phyloP scores from a whole-genome alignment of 2,113 vertebrate genomes.

The Taurulus bubalis region DNA sequence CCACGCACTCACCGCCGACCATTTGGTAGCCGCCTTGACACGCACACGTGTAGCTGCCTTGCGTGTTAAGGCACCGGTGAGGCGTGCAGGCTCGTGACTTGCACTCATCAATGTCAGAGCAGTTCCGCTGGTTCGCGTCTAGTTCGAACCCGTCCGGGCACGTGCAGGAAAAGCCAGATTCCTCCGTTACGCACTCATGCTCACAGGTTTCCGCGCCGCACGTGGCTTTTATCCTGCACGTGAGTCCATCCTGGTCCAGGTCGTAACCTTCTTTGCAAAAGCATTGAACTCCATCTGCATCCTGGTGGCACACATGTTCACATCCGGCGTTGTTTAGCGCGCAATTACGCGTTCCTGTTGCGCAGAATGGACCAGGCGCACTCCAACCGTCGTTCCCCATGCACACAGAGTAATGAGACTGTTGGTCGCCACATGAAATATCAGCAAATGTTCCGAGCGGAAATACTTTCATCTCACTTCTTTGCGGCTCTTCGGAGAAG shows the following conservation, averaged over 20 bases:
- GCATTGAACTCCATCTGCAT: conserved; percentile 49
- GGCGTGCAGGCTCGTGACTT: conserved; percentile 49
- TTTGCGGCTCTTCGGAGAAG: conserved; percentile 62
- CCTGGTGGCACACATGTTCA: conserved; percentile 66
- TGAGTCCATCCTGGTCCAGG: conserved; percentile 64
- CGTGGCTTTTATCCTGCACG: conserved; percentile 57
- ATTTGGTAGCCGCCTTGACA: conserved; percentile 73
- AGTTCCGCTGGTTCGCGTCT: conserved; percentile 64
- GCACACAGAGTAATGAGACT: conserved; percentile 22
- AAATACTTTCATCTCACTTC: conserved; percentile 48
- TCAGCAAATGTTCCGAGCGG: conserved; percentile 74
- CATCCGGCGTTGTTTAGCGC: conserved; percentile 75
- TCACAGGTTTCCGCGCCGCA: conserved; percentile 71
- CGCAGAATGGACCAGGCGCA: conserved; percentile 71
- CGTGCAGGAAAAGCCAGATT: conserved; percentile 60
- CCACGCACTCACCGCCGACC: conserved; percentile 65
- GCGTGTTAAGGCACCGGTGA: conserved; percentile 69
- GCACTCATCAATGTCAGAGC: conserved; percentile 80
- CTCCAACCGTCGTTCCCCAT: conserved; percentile 48
- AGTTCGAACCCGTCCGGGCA: conserved; percentile 77
- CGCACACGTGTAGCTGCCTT: conserved; percentile 70
- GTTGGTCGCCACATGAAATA: conserved; percentile 52
- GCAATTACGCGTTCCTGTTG: conserved; percentile 52
- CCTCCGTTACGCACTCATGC: conserved; percentile 56
- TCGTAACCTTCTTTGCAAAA: conserved; percentile 72